phyloP scores from a whole-genome alignment of 2,113 vertebrate species.

The Hyaena hyaena region DNA sequence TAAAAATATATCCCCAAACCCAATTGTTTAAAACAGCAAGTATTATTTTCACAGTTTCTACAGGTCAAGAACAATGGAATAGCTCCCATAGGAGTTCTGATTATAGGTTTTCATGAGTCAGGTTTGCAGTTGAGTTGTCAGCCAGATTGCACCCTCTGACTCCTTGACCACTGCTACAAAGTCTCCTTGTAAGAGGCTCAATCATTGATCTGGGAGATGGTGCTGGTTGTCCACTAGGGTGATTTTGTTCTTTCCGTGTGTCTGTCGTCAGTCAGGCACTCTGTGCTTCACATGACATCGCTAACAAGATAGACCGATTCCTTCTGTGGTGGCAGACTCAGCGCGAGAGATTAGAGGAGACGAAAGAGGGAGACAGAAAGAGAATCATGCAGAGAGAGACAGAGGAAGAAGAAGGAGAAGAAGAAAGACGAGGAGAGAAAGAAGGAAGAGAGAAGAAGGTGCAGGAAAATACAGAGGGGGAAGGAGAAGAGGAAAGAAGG shows the following conservation, averaged over 20 bases:
- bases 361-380: background rate
- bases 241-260: background rate
- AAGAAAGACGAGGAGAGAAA: too few relatives aligned
- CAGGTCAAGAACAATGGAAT: background rate
- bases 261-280: background rate
- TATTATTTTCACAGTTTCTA: background rate
- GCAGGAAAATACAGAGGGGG: too few relatives aligned
- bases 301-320: background rate
- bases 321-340: background rate
- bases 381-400: background rate
- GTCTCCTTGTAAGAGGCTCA: background rate
- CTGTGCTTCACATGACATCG: background rate
- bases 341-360: background rate
- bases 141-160: background rate
- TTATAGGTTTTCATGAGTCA: background rate
- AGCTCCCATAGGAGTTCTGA: fast-evolving
- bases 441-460: too few relatives aligned
- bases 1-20: background rate
- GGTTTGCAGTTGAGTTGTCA: background rate
- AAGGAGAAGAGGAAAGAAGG: too few relatives aligned
- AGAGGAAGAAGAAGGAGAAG: background rate
- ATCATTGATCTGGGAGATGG: fast-evolving
- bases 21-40: background rate
- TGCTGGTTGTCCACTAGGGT: fast-evolving
- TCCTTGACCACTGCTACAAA: background rate